Evolutionary conservation across 1,140 invertebrate species (phyloP), one percentile per base, ranked within the genome.

Genomic region (Hesperophylax magnus): DNA sequence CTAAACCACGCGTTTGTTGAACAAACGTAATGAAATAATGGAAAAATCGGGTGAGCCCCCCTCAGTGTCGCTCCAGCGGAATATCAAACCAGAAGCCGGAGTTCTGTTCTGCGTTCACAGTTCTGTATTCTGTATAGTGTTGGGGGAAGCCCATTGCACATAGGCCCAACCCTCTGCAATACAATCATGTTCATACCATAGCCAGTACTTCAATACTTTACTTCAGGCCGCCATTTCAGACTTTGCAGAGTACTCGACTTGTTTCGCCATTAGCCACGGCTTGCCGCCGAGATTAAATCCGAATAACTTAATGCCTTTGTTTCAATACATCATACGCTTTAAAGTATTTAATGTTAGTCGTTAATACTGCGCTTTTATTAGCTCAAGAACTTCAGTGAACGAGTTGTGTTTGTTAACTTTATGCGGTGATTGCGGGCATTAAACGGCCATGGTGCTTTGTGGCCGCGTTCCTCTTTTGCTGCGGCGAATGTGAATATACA

Each of bases 371-470:
- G 75, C 78, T 58, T 80, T 83, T 83, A 83, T 80, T 83, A 80
- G 76, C 82, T 72, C 61, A 78, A 83, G 78, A 61, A 78, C 78
- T 79, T 34, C 77, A 79, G 77, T 79, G 63, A 54, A 75, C 54
- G 81, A 60, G 27, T 77, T 79, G 56, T 79, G 72, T 79, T 79
- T 84, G 85, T 86, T 85, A 85, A 86, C 85, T 85, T 80, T 84
- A 86, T 87, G 86, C 82, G 86, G 86, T 87, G 87, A 87, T 86
- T 71, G n/a, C 39, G 27, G 17, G n/a, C 58, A 61, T 61, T 61
- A 20, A 22, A 20, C 39, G 11, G 39, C 39, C 9, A 47, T 24
- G 18, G 58, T 4, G 63, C 63, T 67, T 17, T 67, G 63, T 31
- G 63, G 22, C 22, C 14, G 22, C 22, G 58, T 27, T 34, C 22